Percentiles rank a stretch among this genome's conserved stretches.
Conservation (phyloP, 1,140 invertebrate species). For the Schlechtendalia chinensis region DNA sequence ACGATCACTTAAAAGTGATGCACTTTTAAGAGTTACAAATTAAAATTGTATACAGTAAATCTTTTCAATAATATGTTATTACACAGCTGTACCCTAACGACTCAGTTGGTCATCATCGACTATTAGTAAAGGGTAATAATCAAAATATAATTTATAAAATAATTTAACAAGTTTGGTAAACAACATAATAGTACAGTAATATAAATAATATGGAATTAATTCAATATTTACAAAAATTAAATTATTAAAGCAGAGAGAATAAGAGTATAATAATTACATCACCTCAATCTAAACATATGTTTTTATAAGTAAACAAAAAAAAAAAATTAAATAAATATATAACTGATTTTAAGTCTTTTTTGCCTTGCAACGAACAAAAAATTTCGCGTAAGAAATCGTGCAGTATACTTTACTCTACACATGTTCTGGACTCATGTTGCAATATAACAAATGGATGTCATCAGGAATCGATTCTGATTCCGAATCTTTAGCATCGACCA, state of each 20-base stretch:
- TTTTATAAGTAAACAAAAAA: too few relatives aligned
- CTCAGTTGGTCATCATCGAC: too few relatives aligned
- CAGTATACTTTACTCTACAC: not conserved
- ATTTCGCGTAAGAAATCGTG: not conserved
- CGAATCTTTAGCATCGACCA: not conserved
- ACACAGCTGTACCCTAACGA: too few relatives aligned
- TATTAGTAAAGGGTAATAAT: not conserved
- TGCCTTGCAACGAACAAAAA: not conserved
- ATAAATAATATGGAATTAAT: not conserved
- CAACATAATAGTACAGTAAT: not conserved
- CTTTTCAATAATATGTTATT: too few relatives aligned
- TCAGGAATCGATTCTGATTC: conserved; percentile 20
- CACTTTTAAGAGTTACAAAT: not conserved
- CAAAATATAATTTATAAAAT: not conserved
- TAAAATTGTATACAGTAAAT: not conserved
- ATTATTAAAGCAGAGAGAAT: not conserved
- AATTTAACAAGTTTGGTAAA: conserved; percentile 2
- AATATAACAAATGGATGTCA: conserved; percentile 22
- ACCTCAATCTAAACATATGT: not conserved
- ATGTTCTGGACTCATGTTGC: conserved; percentile 37
- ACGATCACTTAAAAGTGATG: conserved; percentile 3
- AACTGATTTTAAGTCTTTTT: conserved; percentile 8
- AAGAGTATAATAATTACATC: conserved; percentile 27
- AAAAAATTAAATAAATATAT: not conserved
- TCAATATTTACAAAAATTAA: not conserved